Conservation (phyloP, 2,797 vertebrate species). For the Cyclura pinguis region DNA sequence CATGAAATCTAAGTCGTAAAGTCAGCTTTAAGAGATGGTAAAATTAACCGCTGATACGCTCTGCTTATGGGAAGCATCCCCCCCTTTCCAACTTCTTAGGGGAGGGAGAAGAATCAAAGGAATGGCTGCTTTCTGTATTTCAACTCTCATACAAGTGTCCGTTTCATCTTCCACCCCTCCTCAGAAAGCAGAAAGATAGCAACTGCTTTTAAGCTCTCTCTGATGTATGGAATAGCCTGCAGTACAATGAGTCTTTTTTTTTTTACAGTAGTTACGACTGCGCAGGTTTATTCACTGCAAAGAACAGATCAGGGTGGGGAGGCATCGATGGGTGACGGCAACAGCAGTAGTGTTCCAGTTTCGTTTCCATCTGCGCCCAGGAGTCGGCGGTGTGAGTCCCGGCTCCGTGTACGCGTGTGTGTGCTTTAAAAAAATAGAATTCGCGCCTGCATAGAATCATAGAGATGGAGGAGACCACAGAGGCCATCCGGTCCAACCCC, state of each 20-base stretch:
- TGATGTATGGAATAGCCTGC: fast-evolving
- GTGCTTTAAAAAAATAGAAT: not conserved
- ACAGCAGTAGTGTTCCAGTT: not conserved
- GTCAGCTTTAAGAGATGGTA: conserved; percentile 62
- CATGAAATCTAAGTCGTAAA: conserved; percentile 73
- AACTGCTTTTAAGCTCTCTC: not conserved
- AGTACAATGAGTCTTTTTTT: not conserved
- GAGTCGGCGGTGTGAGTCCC: not conserved
- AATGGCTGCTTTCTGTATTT: not conserved
- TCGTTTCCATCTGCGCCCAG: not conserved
- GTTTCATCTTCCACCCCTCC: not conserved
- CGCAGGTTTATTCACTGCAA: not conserved
- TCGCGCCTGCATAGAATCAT: not conserved
- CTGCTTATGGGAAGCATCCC: conserved; percentile 67
- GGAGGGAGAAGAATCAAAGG: conserved; percentile 42
- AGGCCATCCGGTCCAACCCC: no score
- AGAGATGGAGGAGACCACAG: no score
- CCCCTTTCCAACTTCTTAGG: not conserved
- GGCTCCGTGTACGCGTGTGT: not conserved
- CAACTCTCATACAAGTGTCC: not conserved
- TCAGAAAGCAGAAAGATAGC: fast-evolving
- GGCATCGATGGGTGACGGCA: fast-evolving
- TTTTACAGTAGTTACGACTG: not conserved
- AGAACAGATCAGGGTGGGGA: not conserved
- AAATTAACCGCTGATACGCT: conserved; percentile 65